Evolutionary conservation across 2,113 vertebrate genomes (phyloP).

Genomic region (Siniperca chuatsi): DNA sequence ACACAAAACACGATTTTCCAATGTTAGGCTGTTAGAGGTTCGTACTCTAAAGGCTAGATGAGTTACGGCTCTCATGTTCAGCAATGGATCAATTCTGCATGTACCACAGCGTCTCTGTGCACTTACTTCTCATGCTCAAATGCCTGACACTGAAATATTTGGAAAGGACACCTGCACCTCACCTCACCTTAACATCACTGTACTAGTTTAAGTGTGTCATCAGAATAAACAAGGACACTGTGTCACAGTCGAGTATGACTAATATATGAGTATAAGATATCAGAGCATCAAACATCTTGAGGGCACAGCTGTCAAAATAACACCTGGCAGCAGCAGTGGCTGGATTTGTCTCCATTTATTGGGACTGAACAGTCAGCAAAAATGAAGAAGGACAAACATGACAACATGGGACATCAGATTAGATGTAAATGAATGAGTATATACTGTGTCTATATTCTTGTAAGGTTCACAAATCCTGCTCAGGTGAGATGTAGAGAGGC

Average conservation of each 20-base stretch:
- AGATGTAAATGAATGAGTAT: too few relatives aligned
- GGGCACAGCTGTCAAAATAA: neutral
- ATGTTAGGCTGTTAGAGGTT: too few relatives aligned
- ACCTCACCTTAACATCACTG: too few relatives aligned
- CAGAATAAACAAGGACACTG: neutral
- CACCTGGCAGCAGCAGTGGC: neutral
- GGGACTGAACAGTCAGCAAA: neutral
- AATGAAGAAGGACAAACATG: neutral
- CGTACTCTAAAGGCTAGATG: too few relatives aligned
- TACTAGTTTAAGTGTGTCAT: neutral
- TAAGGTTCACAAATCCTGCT: neutral
- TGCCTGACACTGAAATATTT: neutral
- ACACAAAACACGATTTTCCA: too few relatives aligned
- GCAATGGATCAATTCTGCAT: too few relatives aligned
- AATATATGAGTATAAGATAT: neutral
- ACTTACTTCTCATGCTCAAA: neutral
- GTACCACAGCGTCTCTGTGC: too few relatives aligned
- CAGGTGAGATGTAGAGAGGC: neutral
- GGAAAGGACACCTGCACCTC: too few relatives aligned
- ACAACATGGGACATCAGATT: neutral
- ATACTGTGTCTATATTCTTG: too few relatives aligned
- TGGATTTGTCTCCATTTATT: neutral
- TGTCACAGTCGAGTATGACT: neutral
- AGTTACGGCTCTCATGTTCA: too few relatives aligned
- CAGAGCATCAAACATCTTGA: neutral